phyloP scores from a whole-genome alignment of 2,797 vertebrate species.

The Lagocephalus sceleratus region DNA sequence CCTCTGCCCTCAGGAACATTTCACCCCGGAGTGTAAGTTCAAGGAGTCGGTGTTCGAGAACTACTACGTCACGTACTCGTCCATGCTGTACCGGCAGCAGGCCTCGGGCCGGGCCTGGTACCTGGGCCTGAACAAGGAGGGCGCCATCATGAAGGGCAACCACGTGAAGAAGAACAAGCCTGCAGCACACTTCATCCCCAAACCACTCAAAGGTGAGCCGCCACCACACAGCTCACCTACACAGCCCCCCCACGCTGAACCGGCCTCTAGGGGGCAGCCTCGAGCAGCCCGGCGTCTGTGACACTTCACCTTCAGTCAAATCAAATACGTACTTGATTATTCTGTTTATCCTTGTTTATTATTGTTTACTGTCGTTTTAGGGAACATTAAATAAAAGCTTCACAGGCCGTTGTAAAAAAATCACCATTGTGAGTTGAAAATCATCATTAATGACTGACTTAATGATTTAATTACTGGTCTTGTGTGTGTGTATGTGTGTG shows the following conservation, averaged over 20 bases:
- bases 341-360: too few relatives aligned
- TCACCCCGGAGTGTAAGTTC: constrained; percentile 98
- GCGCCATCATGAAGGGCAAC: constrained; percentile 98
- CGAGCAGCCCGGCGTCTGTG: too few relatives aligned
- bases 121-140: constrained; percentile 97
- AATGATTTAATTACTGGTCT: too few relatives aligned
- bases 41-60: constrained; percentile 99
- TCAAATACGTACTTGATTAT: too few relatives aligned
- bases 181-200: constrained; percentile 96
- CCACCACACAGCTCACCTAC: too few relatives aligned
- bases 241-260: too few relatives aligned
- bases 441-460: not conserved
- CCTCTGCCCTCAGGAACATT: constrained; percentile 85
- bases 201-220: constrained; percentile 96
- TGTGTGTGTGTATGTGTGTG: constrained; percentile 36
- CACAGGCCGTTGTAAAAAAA: too few relatives aligned
- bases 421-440: too few relatives aligned
- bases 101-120: constrained; percentile 96
- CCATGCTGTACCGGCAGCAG: constrained; percentile 97
- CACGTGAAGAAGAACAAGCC: constrained; percentile 98
- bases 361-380: too few relatives aligned
- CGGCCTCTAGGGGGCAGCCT: too few relatives aligned
- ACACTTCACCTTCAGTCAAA: too few relatives aligned
- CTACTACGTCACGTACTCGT: constrained; percentile 98
- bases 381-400: too few relatives aligned